Evolutionary conservation across 2,113 vertebrate genomes (phyloP).

Genomic region (Noturus placidus): DNA sequence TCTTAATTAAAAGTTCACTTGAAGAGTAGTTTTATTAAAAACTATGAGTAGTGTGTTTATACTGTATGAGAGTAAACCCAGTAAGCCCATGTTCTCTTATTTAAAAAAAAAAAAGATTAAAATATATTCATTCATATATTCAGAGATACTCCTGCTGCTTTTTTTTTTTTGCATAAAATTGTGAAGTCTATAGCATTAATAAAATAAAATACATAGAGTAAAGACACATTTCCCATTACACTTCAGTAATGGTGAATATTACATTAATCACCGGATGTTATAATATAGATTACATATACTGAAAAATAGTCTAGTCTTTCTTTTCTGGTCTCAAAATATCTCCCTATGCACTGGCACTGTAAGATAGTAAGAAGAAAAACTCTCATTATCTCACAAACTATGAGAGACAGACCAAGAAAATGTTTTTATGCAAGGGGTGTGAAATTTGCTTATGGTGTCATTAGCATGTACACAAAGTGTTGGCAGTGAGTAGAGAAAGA

Average conservation of each 20-base stretch:
- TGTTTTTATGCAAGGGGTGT: constrained; percentile 16
- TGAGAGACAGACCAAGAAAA: constrained; percentile 18
- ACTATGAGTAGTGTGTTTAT: not conserved
- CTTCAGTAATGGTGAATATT: not conserved
- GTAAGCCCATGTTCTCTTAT: not conserved
- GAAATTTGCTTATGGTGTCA: constrained; percentile 35
- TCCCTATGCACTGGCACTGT: not conserved
- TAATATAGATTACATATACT: not conserved
- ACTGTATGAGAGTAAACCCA: not conserved
- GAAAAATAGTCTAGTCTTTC: not conserved
- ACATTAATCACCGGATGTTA: not conserved
- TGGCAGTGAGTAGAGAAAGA: constrained; percentile 41
- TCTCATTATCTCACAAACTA: constrained; percentile 33
- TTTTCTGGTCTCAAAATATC: not conserved
- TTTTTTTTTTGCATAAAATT: not conserved
- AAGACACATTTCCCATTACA: not conserved
- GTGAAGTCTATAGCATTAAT: not conserved
- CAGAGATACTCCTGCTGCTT: not conserved
- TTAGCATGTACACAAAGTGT: constrained; percentile 31
- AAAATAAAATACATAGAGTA: not conserved
- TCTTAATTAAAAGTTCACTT: not conserved
- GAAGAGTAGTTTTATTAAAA: not conserved
- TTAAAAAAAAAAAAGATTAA: no score
- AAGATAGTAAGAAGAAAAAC: not conserved
- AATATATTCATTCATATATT: no score